phyloP scores from a whole-genome alignment of 2,797 vertebrate genomes.

The Cryptoblepharus egeriae region DNA sequence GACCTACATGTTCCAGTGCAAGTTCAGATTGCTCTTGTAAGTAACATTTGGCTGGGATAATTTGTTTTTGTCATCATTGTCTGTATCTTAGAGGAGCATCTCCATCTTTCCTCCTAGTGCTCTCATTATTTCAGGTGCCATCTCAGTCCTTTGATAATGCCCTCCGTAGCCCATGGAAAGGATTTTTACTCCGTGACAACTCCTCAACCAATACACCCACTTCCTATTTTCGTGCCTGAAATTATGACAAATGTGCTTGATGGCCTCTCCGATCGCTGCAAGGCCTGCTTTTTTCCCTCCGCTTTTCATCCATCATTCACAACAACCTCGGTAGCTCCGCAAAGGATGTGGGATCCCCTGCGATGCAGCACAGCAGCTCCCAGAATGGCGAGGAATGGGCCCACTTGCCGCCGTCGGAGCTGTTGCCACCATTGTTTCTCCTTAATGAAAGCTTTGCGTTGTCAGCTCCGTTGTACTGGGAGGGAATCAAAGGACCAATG shows the following conservation, averaged over 20 bases:
- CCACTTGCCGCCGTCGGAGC: conserved; percentile 36
- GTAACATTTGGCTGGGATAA: too few species aligned
- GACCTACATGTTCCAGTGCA: too few species aligned
- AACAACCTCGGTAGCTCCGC: conserved; percentile 59
- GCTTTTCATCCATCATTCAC: conserved; percentile 67
- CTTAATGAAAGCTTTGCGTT: conserved; percentile 57
- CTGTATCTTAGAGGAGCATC: too few species aligned
- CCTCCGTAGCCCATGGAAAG: too few species aligned
- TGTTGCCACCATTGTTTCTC: conserved; percentile 11
- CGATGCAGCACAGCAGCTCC: conserved; percentile 46
- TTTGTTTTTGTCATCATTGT: too few species aligned
- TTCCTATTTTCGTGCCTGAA: not conserved
- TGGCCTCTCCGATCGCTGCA: conserved; percentile 36
- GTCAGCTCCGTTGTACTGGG: conserved; percentile 51
- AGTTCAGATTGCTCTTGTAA: too few species aligned
- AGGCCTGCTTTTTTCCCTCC: conserved; percentile 7
- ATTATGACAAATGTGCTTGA: not conserved
- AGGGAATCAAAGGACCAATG: conserved; percentile 55
- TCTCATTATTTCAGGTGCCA: too few species aligned
- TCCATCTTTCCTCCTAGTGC: too few species aligned
- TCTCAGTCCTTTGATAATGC: too few species aligned
- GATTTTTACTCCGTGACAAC: too few species aligned
- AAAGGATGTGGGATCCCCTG: conserved; percentile 46
- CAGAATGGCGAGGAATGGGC: conserved; percentile 55
- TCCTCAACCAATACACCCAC: too few species aligned